These are phyloP conservation scores for Petromus typicus DNA, from an alignment of 2,113 vertebrate genomes.

Conservation along the genomic window DNA sequence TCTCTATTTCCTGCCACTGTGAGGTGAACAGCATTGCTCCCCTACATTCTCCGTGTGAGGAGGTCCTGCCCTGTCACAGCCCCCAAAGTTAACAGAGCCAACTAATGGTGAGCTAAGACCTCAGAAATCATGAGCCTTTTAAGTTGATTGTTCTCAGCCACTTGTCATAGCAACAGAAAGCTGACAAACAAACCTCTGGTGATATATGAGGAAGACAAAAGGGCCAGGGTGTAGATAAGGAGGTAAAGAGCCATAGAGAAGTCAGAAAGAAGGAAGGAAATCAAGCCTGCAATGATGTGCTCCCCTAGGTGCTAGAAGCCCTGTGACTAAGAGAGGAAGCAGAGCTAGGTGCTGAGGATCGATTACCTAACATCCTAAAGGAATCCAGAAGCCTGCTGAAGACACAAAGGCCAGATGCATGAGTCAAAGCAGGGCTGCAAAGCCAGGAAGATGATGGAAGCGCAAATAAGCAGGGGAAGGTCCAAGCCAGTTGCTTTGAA, in stretches of 20 bases:
- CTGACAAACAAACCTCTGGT: too few species aligned
- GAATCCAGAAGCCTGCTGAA: neutral
- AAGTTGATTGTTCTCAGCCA: neutral
- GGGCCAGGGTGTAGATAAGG: rapidly evolving
- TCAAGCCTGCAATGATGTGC: rapidly evolving
- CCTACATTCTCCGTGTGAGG: neutral
- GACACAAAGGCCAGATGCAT: neutral
- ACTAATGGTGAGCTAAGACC: neutral
- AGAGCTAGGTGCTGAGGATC: neutral
- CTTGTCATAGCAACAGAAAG: neutral
- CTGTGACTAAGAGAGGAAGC: neutral
- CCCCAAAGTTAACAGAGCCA: neutral
- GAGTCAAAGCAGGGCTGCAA: neutral
- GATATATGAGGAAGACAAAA: rapidly evolving
- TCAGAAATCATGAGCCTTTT: neutral
- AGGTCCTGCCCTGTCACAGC: neutral
- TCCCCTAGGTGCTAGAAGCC: neutral
- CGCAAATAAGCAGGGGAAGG: neutral
- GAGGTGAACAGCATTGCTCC: neutral
- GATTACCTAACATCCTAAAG: neutral
- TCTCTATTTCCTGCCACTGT: neutral
- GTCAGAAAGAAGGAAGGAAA: neutral
- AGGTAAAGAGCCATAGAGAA: neutral
- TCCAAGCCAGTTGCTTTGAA: neutral
- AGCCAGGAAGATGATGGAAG: neutral